Conservation (phyloP, 2,113 vertebrate species). For the Heterotis niloticus region DNA sequence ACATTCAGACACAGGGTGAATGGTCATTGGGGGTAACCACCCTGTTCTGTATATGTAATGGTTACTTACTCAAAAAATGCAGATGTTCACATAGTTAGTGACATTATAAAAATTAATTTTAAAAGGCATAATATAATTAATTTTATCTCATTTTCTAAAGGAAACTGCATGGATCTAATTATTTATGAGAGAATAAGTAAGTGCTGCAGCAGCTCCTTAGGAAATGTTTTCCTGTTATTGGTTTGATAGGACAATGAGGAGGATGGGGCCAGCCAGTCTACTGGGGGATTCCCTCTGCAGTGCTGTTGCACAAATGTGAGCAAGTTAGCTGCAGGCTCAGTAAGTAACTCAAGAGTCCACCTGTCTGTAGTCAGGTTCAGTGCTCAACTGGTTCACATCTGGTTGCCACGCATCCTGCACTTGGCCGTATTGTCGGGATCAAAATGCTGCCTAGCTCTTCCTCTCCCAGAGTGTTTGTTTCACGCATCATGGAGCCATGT, state of each 20-base stretch:
- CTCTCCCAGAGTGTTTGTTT: neutral
- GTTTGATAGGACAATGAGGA: neutral
- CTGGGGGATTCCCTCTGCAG: constrained; percentile 5
- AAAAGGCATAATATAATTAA: constrained; percentile 43
- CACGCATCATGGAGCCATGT: neutral
- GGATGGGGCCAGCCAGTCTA: neutral
- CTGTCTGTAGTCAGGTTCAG: neutral
- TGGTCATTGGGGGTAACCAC: neutral
- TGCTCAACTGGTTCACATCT: neutral
- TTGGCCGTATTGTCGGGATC: neutral
- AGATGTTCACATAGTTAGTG: constrained; percentile 49
- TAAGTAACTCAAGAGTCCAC: neutral
- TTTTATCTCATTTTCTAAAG: constrained; percentile 59
- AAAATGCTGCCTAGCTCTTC: neutral
- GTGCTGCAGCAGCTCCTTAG: constrained; percentile 7
- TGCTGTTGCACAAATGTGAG: constrained; percentile 11
- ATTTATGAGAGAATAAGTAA: constrained; percentile 2
- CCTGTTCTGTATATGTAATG: constrained; percentile 25
- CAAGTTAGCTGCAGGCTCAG: neutral
- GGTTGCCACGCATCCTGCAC: neutral
- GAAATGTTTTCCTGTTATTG: constrained; percentile 21
- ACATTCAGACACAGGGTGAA: neutral
- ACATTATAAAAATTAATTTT: constrained; percentile 44
- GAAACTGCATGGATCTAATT: constrained; percentile 53
- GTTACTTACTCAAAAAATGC: constrained; percentile 39